A percentile compares a stretch with the other conserved stretches of the same genome.
phyloP scores from a whole-genome alignment of 1,140 invertebrate genomes.

The Leptopilina boulardi region DNA sequence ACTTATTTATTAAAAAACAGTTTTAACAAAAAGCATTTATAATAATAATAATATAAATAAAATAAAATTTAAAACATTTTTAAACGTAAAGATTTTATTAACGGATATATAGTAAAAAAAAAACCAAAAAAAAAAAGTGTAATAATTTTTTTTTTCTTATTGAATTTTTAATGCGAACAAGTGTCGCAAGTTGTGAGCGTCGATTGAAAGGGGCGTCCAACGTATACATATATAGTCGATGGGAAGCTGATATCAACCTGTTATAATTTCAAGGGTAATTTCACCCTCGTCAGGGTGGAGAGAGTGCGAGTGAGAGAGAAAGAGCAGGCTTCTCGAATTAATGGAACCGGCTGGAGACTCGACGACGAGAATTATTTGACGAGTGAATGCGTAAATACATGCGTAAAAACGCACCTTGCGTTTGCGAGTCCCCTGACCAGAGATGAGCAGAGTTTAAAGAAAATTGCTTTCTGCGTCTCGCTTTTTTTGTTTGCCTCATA shows the following conservation, averaged over 20 bases:
- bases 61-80: too few species aligned
- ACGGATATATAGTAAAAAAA: too few species aligned
- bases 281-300: constrained; percentile 53
- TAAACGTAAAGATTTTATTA: too few species aligned
- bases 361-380: constrained; percentile 53
- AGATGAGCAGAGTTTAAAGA: background rate
- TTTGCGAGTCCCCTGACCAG: background rate
- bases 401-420: constrained; percentile 29
- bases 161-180: background rate
- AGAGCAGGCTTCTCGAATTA: constrained; percentile 55
- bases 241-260: constrained; percentile 57
- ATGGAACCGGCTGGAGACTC: constrained; percentile 59
- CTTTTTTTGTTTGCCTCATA: background rate
- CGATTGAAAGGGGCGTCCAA: constrained; percentile 1
- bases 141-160: background rate
- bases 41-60: too few species aligned
- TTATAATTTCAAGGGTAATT: constrained; percentile 68
- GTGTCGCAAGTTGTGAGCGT: background rate
- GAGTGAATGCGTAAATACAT: constrained; percentile 27
- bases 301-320: too few species aligned
- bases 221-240: too few species aligned
- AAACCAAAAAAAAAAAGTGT: background rate
- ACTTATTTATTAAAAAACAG: too few species aligned
- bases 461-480: constrained; percentile 11
- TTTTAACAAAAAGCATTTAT: too few species aligned